These are phyloP conservation scores for Drosophila truncata DNA, from an alignment of 1,140 invertebrate genomes.

Conservation along the genomic window DNA sequence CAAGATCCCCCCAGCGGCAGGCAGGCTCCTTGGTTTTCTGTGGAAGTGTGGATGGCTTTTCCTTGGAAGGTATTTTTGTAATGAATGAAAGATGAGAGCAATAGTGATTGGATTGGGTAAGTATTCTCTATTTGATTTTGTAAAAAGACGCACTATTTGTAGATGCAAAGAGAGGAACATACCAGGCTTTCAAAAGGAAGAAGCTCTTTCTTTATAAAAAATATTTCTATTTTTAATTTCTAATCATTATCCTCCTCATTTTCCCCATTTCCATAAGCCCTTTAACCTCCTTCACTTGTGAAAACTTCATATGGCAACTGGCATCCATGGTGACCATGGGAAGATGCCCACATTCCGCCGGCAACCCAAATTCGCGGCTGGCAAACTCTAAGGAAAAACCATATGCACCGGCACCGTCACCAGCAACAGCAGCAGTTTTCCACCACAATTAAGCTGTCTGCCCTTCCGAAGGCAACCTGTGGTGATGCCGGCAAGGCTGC, in stretches of 20 bases:
- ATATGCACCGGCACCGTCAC: conserved; percentile 36
- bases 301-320: conserved; percentile 4
- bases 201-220: no score
- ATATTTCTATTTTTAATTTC: conserved; percentile 4
- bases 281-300: background rate
- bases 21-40: conserved; percentile 5
- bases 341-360: conserved; percentile 25
- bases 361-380: conserved; percentile 31
- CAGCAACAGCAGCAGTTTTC: conserved; percentile 19
- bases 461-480: conserved; percentile 52
- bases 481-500: conserved; percentile 59
- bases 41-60: conserved; percentile 16
- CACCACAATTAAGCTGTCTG: conserved; percentile 61
- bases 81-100: conserved; percentile 2
- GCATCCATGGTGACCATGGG: conserved; percentile 22
- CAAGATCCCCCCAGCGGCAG: background rate
- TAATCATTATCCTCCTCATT: background rate
- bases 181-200: background rate
- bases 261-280: background rate
- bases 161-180: no score
- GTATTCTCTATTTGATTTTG: conserved; percentile 2
- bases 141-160: background rate
- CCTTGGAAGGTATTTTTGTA: background rate
- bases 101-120: background rate
- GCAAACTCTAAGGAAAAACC: conserved; percentile 14